These are phyloP conservation scores for Corythucha ciliata DNA, from an alignment of 2,888 invertebrate species.

Conservation along the genomic window DNA sequence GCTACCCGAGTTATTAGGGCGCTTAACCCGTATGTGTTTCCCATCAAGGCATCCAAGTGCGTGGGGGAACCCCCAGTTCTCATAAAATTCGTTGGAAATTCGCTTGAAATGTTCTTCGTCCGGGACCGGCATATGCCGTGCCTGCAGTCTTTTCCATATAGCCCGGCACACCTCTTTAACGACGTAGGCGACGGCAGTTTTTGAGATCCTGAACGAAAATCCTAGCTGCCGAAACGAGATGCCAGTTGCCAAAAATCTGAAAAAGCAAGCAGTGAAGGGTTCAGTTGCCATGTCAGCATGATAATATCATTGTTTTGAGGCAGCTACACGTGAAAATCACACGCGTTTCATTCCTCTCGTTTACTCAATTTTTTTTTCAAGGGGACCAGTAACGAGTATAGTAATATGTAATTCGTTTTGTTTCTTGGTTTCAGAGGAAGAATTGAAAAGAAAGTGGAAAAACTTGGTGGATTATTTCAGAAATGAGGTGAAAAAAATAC, in stretches of 20 bases:
- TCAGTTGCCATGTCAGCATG: no score
- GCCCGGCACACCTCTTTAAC: slow-evolving; percentile 3
- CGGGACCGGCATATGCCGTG: not conserved
- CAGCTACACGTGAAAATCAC: no score
- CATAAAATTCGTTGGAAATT: not conserved
- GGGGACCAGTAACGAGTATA: no score
- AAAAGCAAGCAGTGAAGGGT: no score
- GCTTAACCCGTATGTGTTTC: slow-evolving; percentile 3
- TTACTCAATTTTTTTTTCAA: no score
- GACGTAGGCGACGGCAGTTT: not conserved
- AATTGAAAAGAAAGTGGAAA: slow-evolving; percentile 5
- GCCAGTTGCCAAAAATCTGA: slow-evolving; percentile 4
- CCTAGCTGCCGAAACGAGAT: slow-evolving; percentile 7
- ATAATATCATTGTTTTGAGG: no score
- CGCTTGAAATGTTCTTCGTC: not conserved
- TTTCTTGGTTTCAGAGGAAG: slow-evolving; percentile 4
- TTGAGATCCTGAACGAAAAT: slow-evolving; percentile 9
- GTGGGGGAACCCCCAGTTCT: slow-evolving; percentile 6
- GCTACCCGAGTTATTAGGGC: not conserved
- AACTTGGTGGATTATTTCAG: slow-evolving; percentile 2
- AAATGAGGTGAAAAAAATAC: slow-evolving; percentile 1
- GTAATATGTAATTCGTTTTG: no score
- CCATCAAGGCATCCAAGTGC: not conserved
- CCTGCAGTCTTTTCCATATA: not conserved
- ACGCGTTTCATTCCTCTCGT: no score